Base-by-base conservation (phyloP, 2,888 invertebrate genomes). In the Xestia xanthographa region DNA sequence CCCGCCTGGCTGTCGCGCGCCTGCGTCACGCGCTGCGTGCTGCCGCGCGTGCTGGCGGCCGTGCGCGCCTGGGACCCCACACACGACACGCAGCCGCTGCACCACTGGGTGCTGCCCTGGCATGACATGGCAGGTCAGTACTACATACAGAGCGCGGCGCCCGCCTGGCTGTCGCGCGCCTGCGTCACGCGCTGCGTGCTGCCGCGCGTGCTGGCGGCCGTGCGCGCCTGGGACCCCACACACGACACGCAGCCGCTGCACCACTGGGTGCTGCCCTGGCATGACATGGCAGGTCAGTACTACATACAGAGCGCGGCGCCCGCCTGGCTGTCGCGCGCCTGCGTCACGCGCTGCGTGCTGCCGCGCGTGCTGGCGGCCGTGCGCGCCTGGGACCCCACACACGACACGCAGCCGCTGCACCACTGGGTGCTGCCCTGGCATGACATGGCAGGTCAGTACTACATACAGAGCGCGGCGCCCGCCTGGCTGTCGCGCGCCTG, bases 391-490 rank as follows among this genome's bases (percentile, higher is more conserved):
- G 99, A 99, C 96, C 99, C 99, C 1, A 97, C 99, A 4, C 98
- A 98, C 0, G 99, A 99, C 93, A 98, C 98, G 0, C 97, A 99
- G 84, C 99, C 99, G 22, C 98, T 99, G 85, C 99, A 99, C 93
- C 97, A 98, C 8, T 99, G 99, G 99, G 98, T 99, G 80, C 98
- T 99, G 93, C 99, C 99, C 0, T 99, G 99, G 99, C 97, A 99
- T 79, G 98, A 98, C 0, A 94, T 98, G 12, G 97, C 99, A 91
- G 98, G 98, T 70, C n/a, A 38, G 0, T n/a, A n/a, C n/a, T n/a
- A n/a, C n/a, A n/a, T n/a, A n/a, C n/a, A n/a, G n/a, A n/a, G n/a
- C n/a, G n/a, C n/a, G n/a, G n/a, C 99, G 73, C 99, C 99, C 0
- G 94, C 96, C 0, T 99, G 99, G 99, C 97, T 99, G 78, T 89